phyloP scores from a whole-genome alignment of 1,140 invertebrate species.

The Asobara japonica region DNA sequence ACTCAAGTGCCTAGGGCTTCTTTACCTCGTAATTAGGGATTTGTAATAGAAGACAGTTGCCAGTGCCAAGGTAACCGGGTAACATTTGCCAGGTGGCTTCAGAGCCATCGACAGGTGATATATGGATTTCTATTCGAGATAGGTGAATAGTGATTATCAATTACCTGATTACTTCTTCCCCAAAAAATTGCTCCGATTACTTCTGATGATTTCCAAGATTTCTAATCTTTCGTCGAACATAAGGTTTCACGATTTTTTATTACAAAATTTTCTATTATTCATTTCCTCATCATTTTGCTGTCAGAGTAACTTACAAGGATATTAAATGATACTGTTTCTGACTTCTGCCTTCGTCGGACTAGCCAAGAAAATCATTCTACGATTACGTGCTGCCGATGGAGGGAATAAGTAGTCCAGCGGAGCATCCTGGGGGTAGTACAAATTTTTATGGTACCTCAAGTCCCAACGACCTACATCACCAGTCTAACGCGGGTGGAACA shows the following conservation, averaged over 20 bases:
- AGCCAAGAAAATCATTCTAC: slow-evolving; percentile 42
- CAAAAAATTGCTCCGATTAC: too few species aligned
- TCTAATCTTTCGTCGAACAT: too few species aligned
- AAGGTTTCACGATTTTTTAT: too few species aligned
- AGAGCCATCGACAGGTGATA: background rate
- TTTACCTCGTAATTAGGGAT: slow-evolving; percentile 23
- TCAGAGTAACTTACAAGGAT: too few species aligned
- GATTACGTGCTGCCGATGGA: slow-evolving; percentile 51
- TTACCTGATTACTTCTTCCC: too few species aligned
- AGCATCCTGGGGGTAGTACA: slow-evolving; percentile 35
- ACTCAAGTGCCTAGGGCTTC: slow-evolving; percentile 18
- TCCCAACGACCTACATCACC: slow-evolving; percentile 38
- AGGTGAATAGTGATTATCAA: too few species aligned
- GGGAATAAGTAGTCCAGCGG: slow-evolving; percentile 29
- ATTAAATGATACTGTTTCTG: too few species aligned
- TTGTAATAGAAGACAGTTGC: background rate
- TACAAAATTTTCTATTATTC: too few species aligned
- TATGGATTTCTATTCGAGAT: background rate
- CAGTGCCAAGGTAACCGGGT: background rate
- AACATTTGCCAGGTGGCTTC: background rate
- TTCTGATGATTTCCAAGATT: too few species aligned
- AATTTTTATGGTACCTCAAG: slow-evolving; percentile 58
- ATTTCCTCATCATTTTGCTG: too few species aligned
- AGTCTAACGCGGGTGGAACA: background rate
- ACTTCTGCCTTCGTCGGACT: background rate